Conservation (phyloP, 2,888 invertebrate genomes). For the Lasioglossum lativentre region DNA sequence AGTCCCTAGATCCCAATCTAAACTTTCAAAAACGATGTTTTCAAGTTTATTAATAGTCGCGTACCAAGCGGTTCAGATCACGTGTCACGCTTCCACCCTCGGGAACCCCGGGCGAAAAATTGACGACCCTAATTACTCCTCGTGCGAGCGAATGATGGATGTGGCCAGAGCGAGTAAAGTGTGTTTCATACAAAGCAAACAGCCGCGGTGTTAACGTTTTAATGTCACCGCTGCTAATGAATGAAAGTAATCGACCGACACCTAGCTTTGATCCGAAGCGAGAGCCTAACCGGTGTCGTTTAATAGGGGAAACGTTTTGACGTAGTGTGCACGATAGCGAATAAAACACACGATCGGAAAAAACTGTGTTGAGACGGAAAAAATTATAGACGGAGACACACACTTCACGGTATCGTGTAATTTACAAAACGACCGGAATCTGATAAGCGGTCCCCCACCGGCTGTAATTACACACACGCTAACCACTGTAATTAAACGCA, state of each 20-base stretch:
- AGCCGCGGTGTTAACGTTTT: slow-evolving; percentile 20
- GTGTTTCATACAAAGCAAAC: slow-evolving; percentile 13
- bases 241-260: slow-evolving; percentile 22
- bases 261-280: neutral
- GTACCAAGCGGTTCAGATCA: slow-evolving; percentile 18
- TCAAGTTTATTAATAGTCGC: slow-evolving; percentile 50
- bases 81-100: slow-evolving; percentile 17
- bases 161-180: neutral
- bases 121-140: slow-evolving; percentile 33
- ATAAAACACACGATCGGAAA: neutral
- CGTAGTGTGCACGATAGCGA: neutral
- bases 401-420: neutral
- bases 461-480: slow-evolving; percentile 15
- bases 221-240: slow-evolving; percentile 19
- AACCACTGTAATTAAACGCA: neutral
- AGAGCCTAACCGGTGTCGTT: neutral
- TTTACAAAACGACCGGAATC: slow-evolving; percentile 14
- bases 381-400: neutral
- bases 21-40: slow-evolving; percentile 64
- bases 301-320: neutral
- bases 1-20: slow-evolving; percentile 70
- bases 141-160: slow-evolving; percentile 31
- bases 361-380: neutral
- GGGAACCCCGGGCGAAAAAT: slow-evolving; percentile 26
- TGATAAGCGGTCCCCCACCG: slow-evolving; percentile 13